Conservation (phyloP, 2,797 vertebrate genomes). For the Periparus ater region DNA sequence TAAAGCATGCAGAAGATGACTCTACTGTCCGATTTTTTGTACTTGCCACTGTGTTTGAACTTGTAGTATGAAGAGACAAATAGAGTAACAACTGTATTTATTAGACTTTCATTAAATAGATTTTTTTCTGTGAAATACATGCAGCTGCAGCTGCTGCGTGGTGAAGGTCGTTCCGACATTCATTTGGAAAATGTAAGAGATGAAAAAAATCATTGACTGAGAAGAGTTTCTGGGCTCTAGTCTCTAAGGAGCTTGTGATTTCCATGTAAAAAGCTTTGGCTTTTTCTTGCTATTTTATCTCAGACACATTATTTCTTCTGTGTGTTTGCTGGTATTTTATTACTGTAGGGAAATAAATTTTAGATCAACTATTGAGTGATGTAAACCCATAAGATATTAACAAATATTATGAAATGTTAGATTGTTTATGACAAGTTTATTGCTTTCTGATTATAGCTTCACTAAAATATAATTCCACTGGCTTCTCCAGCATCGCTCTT, state of each 20-base stretch:
- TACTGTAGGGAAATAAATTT: background rate
- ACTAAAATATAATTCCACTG: background rate
- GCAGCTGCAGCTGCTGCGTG: background rate
- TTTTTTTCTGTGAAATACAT: background rate
- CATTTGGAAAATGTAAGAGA: background rate
- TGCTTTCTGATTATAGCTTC: background rate
- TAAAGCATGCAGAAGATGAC: background rate
- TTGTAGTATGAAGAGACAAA: background rate
- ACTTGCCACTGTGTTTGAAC: background rate
- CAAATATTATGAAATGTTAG: background rate
- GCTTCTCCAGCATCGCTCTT: background rate
- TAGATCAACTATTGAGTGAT: background rate
- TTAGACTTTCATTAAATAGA: background rate
- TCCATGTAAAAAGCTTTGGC: background rate
- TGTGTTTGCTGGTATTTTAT: background rate
- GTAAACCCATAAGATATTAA: background rate
- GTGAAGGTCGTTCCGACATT: background rate
- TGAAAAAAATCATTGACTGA: conserved; percentile 1
- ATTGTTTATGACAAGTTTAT: background rate
- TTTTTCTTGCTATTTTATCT: background rate
- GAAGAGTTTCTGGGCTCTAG: background rate
- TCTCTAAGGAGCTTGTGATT: conserved; percentile 8
- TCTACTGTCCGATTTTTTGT: background rate
- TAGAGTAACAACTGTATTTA: background rate
- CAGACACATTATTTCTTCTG: background rate